A percentile compares a stretch with the other conserved stretches of the same genome.
Evolutionary conservation across 2,113 vertebrate genomes (phyloP).

Genomic region (Pyxicephalus adspersus): DNA sequence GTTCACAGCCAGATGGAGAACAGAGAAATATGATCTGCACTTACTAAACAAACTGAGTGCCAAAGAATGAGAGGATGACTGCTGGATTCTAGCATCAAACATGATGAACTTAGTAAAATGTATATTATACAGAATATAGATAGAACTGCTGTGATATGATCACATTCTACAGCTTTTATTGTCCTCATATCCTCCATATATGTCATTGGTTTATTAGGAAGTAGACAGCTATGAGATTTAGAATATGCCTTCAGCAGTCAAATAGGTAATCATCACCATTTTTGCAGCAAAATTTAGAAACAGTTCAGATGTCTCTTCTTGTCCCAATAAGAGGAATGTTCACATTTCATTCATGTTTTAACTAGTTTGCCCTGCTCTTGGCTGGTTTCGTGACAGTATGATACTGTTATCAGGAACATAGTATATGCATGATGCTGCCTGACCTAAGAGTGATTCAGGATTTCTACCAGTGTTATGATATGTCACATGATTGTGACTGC

Average conservation of each 20-base stretch:
- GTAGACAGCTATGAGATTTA: background rate
- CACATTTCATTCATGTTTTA: background rate
- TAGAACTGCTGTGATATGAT: too few species aligned
- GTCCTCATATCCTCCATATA: too few species aligned
- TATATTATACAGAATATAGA: too few species aligned
- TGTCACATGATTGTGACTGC: background rate
- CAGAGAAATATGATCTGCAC: too few species aligned
- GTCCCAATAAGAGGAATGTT: background rate
- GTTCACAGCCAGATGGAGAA: too few species aligned
- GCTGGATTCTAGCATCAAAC: too few species aligned
- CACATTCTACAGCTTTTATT: too few species aligned
- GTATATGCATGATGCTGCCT: background rate
- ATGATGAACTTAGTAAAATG: too few species aligned
- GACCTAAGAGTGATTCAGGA: background rate
- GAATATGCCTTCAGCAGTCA: background rate
- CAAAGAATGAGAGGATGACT: too few species aligned
- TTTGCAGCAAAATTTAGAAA: background rate
- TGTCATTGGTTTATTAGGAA: too few species aligned
- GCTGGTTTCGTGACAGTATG: conserved; percentile 17
- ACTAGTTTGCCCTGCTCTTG: background rate
- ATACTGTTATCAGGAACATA: background rate
- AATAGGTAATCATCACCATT: background rate
- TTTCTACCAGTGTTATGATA: background rate
- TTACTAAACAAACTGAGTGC: too few species aligned
- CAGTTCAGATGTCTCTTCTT: background rate